Evolutionary conservation across 1,140 invertebrate genomes (phyloP).

Genomic region (Drosophila lowei): DNA sequence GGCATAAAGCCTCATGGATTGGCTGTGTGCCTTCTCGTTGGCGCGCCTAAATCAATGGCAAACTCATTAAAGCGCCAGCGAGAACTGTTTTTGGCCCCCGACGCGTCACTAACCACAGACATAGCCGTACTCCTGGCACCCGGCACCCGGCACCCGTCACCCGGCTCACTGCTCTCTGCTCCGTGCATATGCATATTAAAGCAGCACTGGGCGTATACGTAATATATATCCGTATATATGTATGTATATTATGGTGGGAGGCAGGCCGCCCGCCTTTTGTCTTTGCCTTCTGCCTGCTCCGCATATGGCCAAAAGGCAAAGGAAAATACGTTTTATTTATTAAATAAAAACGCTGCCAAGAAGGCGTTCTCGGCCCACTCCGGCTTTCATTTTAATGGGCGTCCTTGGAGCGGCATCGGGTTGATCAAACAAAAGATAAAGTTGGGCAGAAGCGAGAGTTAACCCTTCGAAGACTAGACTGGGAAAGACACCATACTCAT

Average conservation of each 20-base stretch:
- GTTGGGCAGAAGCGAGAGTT: conserved; percentile 30
- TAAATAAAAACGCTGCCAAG: conserved; percentile 59
- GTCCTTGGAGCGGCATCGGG: not conserved
- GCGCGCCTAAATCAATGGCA: conserved; percentile 75
- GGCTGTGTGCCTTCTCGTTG: conserved; percentile 16
- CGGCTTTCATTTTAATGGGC: conserved; percentile 31
- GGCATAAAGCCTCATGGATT: conserved; percentile 20
- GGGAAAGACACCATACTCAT: not conserved
- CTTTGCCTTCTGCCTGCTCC: conserved; percentile 42
- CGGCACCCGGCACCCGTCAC: not conserved
- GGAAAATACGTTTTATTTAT: conserved; percentile 73
- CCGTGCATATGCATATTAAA: conserved; percentile 75
- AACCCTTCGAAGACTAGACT: conserved; percentile 13
- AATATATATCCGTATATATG: conserved; percentile 53
- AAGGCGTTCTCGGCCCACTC: conserved; percentile 7
- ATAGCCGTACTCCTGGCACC: conserved; percentile 14
- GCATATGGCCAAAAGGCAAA: conserved; percentile 58
- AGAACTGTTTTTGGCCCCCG: conserved; percentile 46
- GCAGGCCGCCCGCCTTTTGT: conserved; percentile 44
- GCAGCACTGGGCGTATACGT: conserved; percentile 65
- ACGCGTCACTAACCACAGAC: conserved; percentile 53
- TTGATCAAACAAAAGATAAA: conserved; percentile 30
- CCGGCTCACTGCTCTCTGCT: conserved; percentile 6
- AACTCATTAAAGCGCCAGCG: conserved; percentile 68
- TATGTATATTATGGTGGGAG: conserved; percentile 40